phyloP scores from a whole-genome alignment of 2,888 invertebrate species.

The Erpobdella octoculata region DNA sequence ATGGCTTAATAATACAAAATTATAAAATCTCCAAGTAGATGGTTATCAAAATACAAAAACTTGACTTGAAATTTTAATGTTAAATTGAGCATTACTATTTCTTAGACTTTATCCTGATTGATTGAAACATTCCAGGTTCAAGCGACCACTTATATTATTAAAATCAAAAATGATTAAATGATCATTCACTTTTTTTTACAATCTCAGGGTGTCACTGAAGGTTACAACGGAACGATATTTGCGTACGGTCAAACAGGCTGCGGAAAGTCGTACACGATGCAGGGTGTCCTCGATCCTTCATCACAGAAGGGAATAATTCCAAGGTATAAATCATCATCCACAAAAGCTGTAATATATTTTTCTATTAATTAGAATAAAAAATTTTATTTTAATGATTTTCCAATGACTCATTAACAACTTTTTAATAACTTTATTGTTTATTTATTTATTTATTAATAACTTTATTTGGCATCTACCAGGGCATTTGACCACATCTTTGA shows the following conservation, averaged over 20 bases:
- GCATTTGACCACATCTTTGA: conserved; percentile 83
- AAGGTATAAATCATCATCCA: conserved; percentile 43
- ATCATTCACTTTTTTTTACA: neutral
- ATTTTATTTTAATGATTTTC: no score
- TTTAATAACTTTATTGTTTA: no score
- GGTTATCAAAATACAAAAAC: no score
- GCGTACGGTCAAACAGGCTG: conserved; percentile 88
- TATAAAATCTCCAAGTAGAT: no score
- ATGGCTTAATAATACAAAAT: no score
- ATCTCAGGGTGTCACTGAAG: conserved; percentile 70
- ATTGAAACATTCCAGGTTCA: no score
- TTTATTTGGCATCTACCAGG: conserved; percentile 46
- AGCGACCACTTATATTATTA: neutral
- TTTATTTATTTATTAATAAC: neutral
- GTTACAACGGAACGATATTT: conserved; percentile 85
- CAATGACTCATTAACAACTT: no score
- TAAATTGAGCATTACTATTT: no score
- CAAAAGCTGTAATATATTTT: neutral
- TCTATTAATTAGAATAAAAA: neutral
- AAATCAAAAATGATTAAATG: neutral
- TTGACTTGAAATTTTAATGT: no score
- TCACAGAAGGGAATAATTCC: conserved; percentile 62
- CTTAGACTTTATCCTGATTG: no score
- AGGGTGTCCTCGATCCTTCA: conserved; percentile 59
- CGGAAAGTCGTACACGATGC: conserved; percentile 84